Evolutionary conservation across 2,113 vertebrate genomes (phyloP).

Genomic region (Morone chrysops): DNA sequence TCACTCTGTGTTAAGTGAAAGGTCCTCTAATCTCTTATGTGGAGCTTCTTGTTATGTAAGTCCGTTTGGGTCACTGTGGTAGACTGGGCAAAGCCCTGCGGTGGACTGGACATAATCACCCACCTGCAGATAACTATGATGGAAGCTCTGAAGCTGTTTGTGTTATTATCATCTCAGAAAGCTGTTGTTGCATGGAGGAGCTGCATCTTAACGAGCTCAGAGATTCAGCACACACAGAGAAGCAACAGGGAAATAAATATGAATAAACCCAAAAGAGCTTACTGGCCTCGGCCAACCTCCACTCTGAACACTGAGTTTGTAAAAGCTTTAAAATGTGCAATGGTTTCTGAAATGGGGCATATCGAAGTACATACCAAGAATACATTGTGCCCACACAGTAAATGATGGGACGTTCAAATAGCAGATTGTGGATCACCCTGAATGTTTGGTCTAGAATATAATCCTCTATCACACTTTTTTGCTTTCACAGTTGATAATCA

Average conservation of each 20-base stretch:
- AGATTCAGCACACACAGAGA: slow-evolving; percentile 57
- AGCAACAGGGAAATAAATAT: slow-evolving; percentile 67
- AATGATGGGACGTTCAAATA: slow-evolving; percentile 10
- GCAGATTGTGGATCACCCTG: not conserved
- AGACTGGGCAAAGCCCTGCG: slow-evolving; percentile 37
- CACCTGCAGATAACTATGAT: slow-evolving; percentile 74
- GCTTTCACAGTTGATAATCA: not conserved
- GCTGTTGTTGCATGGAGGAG: slow-evolving; percentile 53
- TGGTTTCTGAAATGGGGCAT: slow-evolving; percentile 22
- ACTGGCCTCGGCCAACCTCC: slow-evolving; percentile 23
- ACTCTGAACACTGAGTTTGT: slow-evolving; percentile 37
- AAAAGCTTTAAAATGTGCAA: slow-evolving; percentile 51
- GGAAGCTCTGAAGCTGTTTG: slow-evolving; percentile 54
- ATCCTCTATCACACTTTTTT: not conserved
- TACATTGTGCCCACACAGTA: slow-evolving; percentile 10
- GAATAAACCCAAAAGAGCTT: slow-evolving; percentile 63
- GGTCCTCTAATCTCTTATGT: slow-evolving; percentile 30
- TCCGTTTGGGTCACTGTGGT: slow-evolving; percentile 50
- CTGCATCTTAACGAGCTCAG: slow-evolving; percentile 70
- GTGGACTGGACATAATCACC: slow-evolving; percentile 65
- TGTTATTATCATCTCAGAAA: slow-evolving; percentile 71
- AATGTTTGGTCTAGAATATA: not conserved
- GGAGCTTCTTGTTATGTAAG: slow-evolving; percentile 32
- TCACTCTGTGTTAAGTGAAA: slow-evolving; percentile 25
- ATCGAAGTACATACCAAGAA: slow-evolving; percentile 22